Evolutionary conservation across 2,113 vertebrate species (phyloP), one percentile per base, ranked within the genome.

Genomic region (Motacilla alba): DNA sequence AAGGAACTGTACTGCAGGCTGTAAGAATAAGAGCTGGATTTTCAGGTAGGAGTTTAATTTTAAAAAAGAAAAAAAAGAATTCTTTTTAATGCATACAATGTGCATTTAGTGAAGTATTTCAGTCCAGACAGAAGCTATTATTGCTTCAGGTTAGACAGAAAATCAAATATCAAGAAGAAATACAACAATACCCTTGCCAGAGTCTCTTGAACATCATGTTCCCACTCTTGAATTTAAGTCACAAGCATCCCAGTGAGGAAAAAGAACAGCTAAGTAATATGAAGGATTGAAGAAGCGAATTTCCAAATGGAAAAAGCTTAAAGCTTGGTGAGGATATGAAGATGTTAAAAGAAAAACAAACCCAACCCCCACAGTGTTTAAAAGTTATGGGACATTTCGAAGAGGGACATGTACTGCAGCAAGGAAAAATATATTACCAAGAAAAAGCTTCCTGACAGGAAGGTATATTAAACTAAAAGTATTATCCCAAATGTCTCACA

Each of bases 101-200:
- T 66, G 31, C 20, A 2, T 89, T 92, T 67, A 75, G 56, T 49
- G 47, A 90, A 89, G 15, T 63, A 73, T 47, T 90, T 82, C 66
- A 81, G 58, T 46, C 12, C 37, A 93, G 84, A 86, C 11, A 75
- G 78, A 83, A 94, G 35, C 50, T 52, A 72, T 86, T 90, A 85
- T n/a, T 87, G 87, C 66, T 87, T 93, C 80, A 90, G 76, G 68
- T 90, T 88, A 89, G 92, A 83, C 63, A 88, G 67, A 60, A 92
- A 58, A 83, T 92, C 68, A 88, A 69, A 59, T 55, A 88, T 46
- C 52, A 94, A 81, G 67, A 68, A 85, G 31, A 56, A 83, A 77
- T 70, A 37, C 66, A 92, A 79, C 37, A 94, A 80, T 74, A 77
- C 4, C 44, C 77, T 89, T 78, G 93, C 62, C 3, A 5, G 74